Base-by-base conservation (phyloP, 2,113 vertebrate species). In the Dipodomys ordii region DNA sequence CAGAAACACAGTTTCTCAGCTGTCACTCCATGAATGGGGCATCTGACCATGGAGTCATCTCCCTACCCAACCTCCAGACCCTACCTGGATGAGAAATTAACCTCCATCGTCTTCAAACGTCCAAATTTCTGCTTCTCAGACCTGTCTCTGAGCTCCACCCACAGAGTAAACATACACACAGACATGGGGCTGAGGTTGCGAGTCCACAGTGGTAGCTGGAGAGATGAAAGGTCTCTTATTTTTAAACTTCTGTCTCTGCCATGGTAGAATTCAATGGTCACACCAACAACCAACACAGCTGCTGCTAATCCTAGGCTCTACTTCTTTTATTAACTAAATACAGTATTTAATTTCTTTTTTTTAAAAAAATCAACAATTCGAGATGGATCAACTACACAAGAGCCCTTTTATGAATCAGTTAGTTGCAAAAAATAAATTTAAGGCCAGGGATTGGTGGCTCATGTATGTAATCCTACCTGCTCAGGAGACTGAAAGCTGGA, bases 231-330 rank as follows among this genome's bases (percentile, higher is more conserved):
- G 53, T 86, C 76, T 96, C 86, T 80, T 46, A 35, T 87, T 88
- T 91, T 68, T 73, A 87, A 94, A 90, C 73, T 87, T 95, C 72
- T 84, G 94, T 79, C 90, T 81, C 69, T 82, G 80, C 25, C 27
- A 12, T 60, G 22, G 67, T 68, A 18, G 49, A 27, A 49, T 85
- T 44, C 88, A 46, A 35, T 0, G 1, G 88, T 62, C 94, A 62
- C 1, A 5, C 90, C 83, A 76, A 96, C 3, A 76, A 89, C 89
- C 94, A 97, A 94, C 87, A 94, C 91, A 93, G 89, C 81, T 97
- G 94, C 83, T 91, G n/a, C 7, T 44, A 84, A 67, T 53, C 46
- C 60, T 77, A 85, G 18, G 91, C 90, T 93, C 19, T 19, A 46
- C 68, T 83, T 57, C 81, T 84, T 80, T 90, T 65, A 90, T 74